Conservation (phyloP, 2,113 vertebrate genomes). For the Phasianus colchicus region DNA sequence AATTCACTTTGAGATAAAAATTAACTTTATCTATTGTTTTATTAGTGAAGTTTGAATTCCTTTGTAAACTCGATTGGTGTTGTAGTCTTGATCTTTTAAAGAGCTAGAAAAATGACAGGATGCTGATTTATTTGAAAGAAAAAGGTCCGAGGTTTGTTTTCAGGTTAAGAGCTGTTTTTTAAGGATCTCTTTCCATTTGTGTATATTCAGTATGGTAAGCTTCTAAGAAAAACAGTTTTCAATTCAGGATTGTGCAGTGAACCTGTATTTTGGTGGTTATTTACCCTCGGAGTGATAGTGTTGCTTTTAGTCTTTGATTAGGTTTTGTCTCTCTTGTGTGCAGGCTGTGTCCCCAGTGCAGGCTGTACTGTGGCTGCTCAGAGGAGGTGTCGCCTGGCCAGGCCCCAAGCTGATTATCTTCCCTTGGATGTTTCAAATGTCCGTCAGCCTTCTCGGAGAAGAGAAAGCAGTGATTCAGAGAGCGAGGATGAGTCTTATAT, state of each 20-base stretch:
- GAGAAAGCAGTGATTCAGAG: constrained; percentile 61
- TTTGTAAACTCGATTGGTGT: not conserved
- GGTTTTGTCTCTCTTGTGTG: constrained; percentile 20
- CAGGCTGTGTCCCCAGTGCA: constrained; percentile 81
- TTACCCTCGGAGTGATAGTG: not conserved
- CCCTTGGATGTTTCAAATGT: constrained; percentile 72
- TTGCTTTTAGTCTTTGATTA: not conserved
- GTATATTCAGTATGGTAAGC: not conserved
- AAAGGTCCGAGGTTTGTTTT: not conserved
- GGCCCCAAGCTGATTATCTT: constrained; percentile 83
- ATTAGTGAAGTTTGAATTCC: not conserved
- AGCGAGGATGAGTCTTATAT: constrained; percentile 83
- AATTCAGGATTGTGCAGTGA: not conserved
- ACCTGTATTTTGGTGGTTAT: not conserved
- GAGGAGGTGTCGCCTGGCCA: constrained; percentile 76
- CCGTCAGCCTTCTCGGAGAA: constrained; percentile 26
- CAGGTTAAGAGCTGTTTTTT: not conserved
- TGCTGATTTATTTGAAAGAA: not conserved
- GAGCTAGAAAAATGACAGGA: not conserved
- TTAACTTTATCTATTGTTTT: not conserved
- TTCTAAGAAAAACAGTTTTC: not conserved
- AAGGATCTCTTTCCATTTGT: not conserved
- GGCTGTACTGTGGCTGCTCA: constrained; percentile 79
- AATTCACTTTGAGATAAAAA: not conserved
- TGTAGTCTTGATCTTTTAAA: not conserved